Conservation (phyloP, 2,797 vertebrate species). For the Artibeus jamaicensis region DNA sequence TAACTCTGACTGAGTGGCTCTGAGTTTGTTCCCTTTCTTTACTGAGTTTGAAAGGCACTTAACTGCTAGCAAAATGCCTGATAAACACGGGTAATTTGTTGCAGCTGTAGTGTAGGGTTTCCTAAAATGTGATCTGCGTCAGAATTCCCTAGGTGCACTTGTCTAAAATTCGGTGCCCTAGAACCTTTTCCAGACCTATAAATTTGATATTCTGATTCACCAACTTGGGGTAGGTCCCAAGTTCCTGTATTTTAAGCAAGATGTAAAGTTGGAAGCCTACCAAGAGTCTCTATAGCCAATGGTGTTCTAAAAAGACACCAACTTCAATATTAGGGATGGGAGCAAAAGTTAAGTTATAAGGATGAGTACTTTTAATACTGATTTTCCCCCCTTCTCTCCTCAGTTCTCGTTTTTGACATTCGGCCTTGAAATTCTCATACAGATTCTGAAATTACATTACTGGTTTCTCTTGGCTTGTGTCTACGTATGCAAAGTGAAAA, state of each 20-base stretch:
- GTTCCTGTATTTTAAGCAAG: neutral
- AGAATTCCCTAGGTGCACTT: neutral
- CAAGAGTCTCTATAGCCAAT: neutral
- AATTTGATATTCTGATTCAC: slow-evolving; percentile 14
- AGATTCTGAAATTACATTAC: neutral
- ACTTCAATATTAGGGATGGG: neutral
- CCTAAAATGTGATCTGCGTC: neutral
- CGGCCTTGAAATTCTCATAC: slow-evolving; percentile 5
- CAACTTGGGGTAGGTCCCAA: neutral
- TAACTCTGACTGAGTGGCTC: neutral
- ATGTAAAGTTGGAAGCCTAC: neutral
- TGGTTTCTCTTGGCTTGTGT: slow-evolving; percentile 38
- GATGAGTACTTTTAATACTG: neutral
- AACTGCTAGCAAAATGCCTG: neutral
- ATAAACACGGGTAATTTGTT: slow-evolving; percentile 17
- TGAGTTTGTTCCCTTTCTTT: neutral
- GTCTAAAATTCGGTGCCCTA: slow-evolving; percentile 9
- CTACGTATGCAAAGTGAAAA: neutral
- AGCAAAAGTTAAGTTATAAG: neutral
- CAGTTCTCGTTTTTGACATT: neutral
- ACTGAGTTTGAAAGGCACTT: neutral
- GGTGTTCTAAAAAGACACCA: neutral
- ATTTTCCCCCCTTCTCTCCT: neutral
- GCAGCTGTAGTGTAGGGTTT: neutral
- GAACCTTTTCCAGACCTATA: neutral